Evolutionary conservation across 2,113 vertebrate species (phyloP).

Genomic region (Triplophysa tibetana): DNA sequence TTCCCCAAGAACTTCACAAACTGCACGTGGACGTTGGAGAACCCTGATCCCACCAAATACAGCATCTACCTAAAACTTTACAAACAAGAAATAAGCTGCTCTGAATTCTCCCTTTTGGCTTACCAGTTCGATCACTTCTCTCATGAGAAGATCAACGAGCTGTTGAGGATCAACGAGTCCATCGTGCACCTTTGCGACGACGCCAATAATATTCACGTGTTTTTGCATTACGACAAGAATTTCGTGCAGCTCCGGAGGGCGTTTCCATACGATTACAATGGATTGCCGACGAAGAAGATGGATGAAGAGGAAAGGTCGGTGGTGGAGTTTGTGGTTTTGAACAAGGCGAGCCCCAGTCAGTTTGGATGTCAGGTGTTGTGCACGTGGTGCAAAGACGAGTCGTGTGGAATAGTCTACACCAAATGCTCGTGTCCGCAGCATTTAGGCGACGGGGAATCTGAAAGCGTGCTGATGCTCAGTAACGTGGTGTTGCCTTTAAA

Average conservation of each 20-base stretch:
- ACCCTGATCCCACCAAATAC: constrained; percentile 99
- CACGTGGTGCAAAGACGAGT: constrained; percentile 93
- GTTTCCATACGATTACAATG: constrained; percentile 87
- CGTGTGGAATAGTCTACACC: constrained; percentile 97
- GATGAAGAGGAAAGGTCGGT: constrained; percentile 94
- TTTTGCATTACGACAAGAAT: constrained; percentile 99
- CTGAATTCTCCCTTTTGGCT: constrained; percentile 94
- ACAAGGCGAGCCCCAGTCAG: constrained; percentile 98
- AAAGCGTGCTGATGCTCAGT: constrained; percentile 88
- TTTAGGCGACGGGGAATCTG: constrained; percentile 93
- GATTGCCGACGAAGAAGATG: constrained; percentile 88
- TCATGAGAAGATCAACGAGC: constrained; percentile 98
- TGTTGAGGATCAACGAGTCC: constrained; percentile 94
- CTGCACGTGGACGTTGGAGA: constrained; percentile 99
- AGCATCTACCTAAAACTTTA: constrained; percentile 99
- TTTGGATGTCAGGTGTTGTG: constrained; percentile 98
- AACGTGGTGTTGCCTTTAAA: constrained; percentile 98
- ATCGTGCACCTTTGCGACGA: constrained; percentile 96
- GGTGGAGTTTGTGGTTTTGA: constrained; percentile 98
- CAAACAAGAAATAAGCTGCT: constrained; percentile 98
- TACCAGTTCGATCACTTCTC: constrained; percentile 99
- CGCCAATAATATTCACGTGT: constrained; percentile 94
- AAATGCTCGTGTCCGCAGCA: constrained; percentile 99
- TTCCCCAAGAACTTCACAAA: constrained; percentile 99
- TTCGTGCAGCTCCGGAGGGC: constrained; percentile 96